These are phyloP conservation scores for Hestina assimilis DNA, from an alignment of 1,140 invertebrate genomes.

Conservation along the genomic window DNA sequence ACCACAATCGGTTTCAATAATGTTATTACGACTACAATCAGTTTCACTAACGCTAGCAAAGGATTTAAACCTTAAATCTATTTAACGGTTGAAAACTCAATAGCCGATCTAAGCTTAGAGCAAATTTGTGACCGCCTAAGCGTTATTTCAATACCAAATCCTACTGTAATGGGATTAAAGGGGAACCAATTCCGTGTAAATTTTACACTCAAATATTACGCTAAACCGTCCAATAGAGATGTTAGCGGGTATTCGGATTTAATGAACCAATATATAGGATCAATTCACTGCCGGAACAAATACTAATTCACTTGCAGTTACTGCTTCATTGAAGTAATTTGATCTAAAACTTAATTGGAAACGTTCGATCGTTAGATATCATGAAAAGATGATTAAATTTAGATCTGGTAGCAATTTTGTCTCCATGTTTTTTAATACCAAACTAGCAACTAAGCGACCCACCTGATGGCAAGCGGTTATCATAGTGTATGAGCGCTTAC, in stretches of 20 bases:
- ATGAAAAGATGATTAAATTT: too few relatives aligned
- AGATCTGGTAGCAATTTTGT: too few relatives aligned
- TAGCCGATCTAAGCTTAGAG: neutral
- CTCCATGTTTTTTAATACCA: too few relatives aligned
- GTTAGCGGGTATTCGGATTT: constrained; percentile 13
- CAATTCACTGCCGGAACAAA: constrained; percentile 8
- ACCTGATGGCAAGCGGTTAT: too few relatives aligned
- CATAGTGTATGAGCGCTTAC: too few relatives aligned
- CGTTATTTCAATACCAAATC: constrained; percentile 19
- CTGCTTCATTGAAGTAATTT: neutral
- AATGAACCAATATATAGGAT: constrained; percentile 13
- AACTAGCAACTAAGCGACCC: too few relatives aligned
- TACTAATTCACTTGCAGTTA: neutral
- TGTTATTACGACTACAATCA: too few relatives aligned
- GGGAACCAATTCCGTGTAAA: constrained; percentile 11
- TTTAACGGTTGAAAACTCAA: neutral
- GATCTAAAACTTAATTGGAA: too few relatives aligned
- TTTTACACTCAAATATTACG: constrained; percentile 15
- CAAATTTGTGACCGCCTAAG: neutral
- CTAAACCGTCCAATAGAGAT: constrained; percentile 5
- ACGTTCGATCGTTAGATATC: too few relatives aligned
- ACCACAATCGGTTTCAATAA: too few relatives aligned
- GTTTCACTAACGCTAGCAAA: too few relatives aligned
- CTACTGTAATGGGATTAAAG: too few relatives aligned
- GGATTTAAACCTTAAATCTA: neutral